Evolutionary conservation across 92 coral and sea anemone species (phyloP), one percentile per base, ranked within the genome.

Genomic region (Porites rus): DNA sequence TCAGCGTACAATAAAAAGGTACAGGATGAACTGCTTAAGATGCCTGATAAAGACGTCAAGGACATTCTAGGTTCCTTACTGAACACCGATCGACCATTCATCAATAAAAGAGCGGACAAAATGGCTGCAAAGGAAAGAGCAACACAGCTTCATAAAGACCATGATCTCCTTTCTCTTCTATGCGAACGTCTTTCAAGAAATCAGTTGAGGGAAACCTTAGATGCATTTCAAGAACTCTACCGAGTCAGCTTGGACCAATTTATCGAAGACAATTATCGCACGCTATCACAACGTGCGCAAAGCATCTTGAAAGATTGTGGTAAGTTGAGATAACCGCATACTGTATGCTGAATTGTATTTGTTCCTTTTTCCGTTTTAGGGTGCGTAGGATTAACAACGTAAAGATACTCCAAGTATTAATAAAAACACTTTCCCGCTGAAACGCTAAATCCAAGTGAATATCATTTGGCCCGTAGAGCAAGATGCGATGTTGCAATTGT

Each of bases 111-210:
- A 75, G 97, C 95, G 10, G 92, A 94, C 62, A 53, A 74, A 56
- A 46, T 56, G 28, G 92, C 82, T 53, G 91, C 95, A 12, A 90
- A 77, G 16, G 93, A 92, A 60, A 77, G 97, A 62, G 97, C 97
- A 12, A 87, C 67, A 21, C 74, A 72, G 2, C 91, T 94, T 59
- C 73, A 86, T 12, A 54, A 83, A 43, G 87, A 84, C 20, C 89
- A 88, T 11, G 93, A 94, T 60, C 69, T 94, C 50, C 68, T 94
- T 16, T 88, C 92, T 43, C 85, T 94, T 12, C 22, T 94, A 25
- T 92, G 92, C 75, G 93, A 94, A 60, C 95, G 92, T 56, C 74
- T 92, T 60, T 79, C 92, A 14, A 89, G 95, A 70, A 94, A 94
- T 71, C 97, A 94, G 64, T 87, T 92, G 10, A 90, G 84, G 68